Conservation (phyloP, 1,140 invertebrate species). For the Vollenhovia emeryi region DNA sequence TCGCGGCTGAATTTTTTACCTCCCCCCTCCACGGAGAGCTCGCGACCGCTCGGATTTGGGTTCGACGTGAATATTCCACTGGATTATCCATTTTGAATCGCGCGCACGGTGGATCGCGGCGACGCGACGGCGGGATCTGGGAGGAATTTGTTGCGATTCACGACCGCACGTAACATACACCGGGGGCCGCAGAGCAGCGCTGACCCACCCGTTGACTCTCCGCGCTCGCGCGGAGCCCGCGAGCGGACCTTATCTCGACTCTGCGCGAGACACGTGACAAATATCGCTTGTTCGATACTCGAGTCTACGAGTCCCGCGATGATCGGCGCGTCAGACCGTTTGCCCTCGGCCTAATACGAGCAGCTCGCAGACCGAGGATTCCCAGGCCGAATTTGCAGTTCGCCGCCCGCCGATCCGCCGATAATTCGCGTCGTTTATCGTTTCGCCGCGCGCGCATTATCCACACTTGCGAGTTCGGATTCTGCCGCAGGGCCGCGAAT, state of each 20-base stretch:
- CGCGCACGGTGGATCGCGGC: not conserved
- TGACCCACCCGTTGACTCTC: not conserved
- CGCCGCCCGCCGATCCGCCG: not conserved
- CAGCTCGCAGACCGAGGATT: not conserved
- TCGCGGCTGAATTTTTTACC: slow-evolving; percentile 49
- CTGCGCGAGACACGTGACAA: not conserved
- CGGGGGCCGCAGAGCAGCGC: too few species aligned
- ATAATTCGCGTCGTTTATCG: slow-evolving; percentile 28
- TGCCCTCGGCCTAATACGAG: not conserved
- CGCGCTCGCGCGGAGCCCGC: too few species aligned
- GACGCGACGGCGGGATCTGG: not conserved
- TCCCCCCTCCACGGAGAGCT: not conserved
- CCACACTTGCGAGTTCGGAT: not conserved
- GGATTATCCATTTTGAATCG: slow-evolving; percentile 40
- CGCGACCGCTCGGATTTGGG: slow-evolving; percentile 17
- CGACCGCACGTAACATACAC: too few species aligned
- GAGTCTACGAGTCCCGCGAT: not conserved
- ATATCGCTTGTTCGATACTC: not conserved
- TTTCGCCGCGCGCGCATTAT: not conserved
- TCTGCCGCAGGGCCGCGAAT: slow-evolving; percentile 20
- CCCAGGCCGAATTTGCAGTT: not conserved
- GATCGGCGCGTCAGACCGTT: not conserved
- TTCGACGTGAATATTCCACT: slow-evolving; percentile 33
- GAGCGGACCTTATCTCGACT: too few species aligned
- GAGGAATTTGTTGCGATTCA: slow-evolving; percentile 17